phyloP scores from a whole-genome alignment of 2,797 vertebrate species.

The Gadopsis marmoratus region DNA sequence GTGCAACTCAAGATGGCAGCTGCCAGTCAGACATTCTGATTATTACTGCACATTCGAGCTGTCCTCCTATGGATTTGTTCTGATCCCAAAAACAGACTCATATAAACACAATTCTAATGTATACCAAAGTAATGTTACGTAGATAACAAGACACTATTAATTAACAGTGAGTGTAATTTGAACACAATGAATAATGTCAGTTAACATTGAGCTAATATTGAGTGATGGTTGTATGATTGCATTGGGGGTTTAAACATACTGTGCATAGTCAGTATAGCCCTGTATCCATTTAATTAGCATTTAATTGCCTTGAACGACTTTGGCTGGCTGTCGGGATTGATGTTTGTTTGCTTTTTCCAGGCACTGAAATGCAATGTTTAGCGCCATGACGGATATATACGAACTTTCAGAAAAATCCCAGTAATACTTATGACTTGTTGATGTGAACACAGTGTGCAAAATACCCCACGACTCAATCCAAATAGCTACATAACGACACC shows the following conservation, averaged over 20 bases:
- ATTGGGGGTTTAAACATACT: background rate
- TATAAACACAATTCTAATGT: background rate
- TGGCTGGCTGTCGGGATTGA: background rate
- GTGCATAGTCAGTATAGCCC: background rate
- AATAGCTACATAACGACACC: background rate
- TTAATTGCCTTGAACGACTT: background rate
- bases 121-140: background rate
- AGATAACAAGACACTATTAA: background rate
- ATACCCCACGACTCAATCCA: background rate
- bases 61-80: background rate
- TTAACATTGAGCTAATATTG: background rate
- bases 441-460: background rate
- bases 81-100: background rate
- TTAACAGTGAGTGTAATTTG: background rate
- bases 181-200: background rate
- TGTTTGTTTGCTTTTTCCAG: background rate
- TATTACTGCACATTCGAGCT: background rate
- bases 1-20: conserved; percentile 1
- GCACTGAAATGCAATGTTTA: background rate
- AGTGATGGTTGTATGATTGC: background rate
- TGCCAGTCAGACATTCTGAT: conserved; percentile 11
- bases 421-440: background rate
- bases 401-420: background rate
- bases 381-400: background rate
- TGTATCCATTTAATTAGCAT: background rate